Percentiles rank a stretch among this genome's conserved stretches.
These are phyloP conservation scores for Cephus pulcher DNA, from an alignment of 2,888 invertebrate species.

Conservation along the genomic window DNA sequence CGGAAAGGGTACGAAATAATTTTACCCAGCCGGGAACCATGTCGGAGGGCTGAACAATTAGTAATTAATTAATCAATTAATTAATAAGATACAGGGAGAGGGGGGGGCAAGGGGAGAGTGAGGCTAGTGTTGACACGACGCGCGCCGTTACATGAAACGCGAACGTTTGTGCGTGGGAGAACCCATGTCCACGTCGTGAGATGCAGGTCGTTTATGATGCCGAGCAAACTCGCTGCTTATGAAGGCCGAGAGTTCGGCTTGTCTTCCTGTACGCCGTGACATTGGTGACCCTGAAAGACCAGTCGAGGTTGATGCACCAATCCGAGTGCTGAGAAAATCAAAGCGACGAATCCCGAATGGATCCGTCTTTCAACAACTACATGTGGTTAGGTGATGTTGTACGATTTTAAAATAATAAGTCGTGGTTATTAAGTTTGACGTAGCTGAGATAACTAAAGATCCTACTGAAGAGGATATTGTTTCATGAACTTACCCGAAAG, in stretches of 20 bases:
- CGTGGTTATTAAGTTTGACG: no score
- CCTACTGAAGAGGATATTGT: no score
- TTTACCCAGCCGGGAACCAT: constrained; percentile 38
- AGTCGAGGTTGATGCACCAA: no score
- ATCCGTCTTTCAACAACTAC: no score
- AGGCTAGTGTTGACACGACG: constrained; percentile 56
- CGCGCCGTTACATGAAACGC: constrained; percentile 74
- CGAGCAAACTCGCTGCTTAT: constrained; percentile 80
- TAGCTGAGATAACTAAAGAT: no score
- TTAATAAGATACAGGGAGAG: constrained; percentile 30
- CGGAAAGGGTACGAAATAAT: constrained; percentile 34
- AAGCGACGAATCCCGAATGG: no score
- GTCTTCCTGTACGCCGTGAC: constrained; percentile 67
- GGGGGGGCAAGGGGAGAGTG: constrained; percentile 39
- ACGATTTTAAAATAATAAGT: no score
- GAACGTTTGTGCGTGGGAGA: constrained; percentile 82
- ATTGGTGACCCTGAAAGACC: constrained; percentile 61
- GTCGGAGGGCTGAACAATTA: constrained; percentile 42
- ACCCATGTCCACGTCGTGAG: constrained; percentile 82
- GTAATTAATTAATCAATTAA: constrained; percentile 46
- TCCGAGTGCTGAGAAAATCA: no score
- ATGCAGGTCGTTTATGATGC: constrained; percentile 78
- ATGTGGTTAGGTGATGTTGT: no score
- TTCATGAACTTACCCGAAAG: constrained; percentile 67
- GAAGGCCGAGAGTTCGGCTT: constrained; percentile 77